Conservation (phyloP, 64 coral and sea anemone genomes). For the Montipora capricornis region DNA sequence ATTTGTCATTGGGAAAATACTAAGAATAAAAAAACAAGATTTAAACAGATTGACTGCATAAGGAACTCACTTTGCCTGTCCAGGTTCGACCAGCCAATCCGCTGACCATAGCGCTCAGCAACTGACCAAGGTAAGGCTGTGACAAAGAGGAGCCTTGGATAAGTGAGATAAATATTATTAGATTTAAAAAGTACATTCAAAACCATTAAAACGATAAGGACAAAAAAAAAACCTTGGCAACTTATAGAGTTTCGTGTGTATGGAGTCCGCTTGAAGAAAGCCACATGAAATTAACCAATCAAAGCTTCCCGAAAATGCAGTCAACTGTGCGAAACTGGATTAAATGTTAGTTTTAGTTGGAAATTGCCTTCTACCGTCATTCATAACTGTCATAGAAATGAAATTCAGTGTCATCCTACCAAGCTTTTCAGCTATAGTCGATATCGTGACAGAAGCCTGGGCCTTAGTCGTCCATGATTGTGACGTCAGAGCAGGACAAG, state of each 20-base stretch:
- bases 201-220: too few species aligned
- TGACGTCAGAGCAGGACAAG: slow-evolving; percentile 72
- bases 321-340: too few species aligned
- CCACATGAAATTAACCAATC: not conserved
- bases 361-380: too few species aligned
- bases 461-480: slow-evolving; percentile 87
- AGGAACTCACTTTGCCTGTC: slow-evolving; percentile 82
- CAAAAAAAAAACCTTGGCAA: too few species aligned
- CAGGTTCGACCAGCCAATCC: slow-evolving; percentile 89
- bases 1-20: not conserved
- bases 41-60: not conserved
- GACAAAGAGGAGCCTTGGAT: slow-evolving; percentile 60
- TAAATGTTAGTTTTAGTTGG: too few species aligned
- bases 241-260: too few species aligned
- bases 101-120: slow-evolving; percentile 79
- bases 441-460: slow-evolving; percentile 84
- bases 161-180: not conserved
- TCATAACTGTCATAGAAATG: not conserved
- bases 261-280: too few species aligned
- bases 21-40: not conserved
- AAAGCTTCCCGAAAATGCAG: not conserved
- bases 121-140: slow-evolving; percentile 67
- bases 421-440: slow-evolving; percentile 76
- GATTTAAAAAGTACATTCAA: not conserved
- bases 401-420: slow-evolving; percentile 28